Percentiles rank a stretch among this genome's conserved stretches.
These are phyloP conservation scores for Neolamprologus modestus DNA, from an alignment of 2,113 vertebrate genomes.

Conservation along the genomic window DNA sequence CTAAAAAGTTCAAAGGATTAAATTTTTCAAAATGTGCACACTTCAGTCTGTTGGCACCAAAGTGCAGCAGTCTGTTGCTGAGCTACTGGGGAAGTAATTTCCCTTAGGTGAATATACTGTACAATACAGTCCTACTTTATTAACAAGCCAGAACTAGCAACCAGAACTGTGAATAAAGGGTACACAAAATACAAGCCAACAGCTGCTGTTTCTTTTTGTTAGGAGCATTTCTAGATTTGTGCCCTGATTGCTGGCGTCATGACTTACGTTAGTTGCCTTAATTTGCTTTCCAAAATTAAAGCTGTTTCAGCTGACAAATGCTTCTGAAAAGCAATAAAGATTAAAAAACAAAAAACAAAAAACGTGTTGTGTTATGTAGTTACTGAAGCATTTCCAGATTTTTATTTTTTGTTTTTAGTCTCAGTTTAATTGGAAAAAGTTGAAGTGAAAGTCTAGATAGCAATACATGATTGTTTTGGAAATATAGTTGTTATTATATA, in stretches of 20 bases:
- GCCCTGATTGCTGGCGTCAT: background rate
- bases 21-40: background rate
- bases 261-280: background rate
- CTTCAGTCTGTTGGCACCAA: background rate
- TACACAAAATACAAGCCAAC: background rate
- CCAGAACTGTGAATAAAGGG: background rate
- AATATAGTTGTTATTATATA: background rate
- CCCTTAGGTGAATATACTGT: background rate
- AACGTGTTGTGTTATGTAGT: background rate
- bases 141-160: background rate
- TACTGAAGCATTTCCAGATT: background rate
- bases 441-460: background rate
- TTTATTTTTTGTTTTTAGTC: background rate
- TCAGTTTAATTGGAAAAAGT: background rate
- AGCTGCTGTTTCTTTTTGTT: background rate
- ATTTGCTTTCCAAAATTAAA: background rate
- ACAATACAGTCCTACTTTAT: background rate
- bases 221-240: background rate
- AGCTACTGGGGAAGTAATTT: background rate
- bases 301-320: background rate
- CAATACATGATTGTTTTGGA: background rate
- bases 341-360: rapidly evolving
- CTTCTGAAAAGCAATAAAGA: background rate
- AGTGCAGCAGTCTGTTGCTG: background rate
- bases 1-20: background rate